These are phyloP conservation scores for Ramazzottius varieornatus DNA, from an alignment of 2,888 invertebrate genomes.

Conservation along the genomic window DNA sequence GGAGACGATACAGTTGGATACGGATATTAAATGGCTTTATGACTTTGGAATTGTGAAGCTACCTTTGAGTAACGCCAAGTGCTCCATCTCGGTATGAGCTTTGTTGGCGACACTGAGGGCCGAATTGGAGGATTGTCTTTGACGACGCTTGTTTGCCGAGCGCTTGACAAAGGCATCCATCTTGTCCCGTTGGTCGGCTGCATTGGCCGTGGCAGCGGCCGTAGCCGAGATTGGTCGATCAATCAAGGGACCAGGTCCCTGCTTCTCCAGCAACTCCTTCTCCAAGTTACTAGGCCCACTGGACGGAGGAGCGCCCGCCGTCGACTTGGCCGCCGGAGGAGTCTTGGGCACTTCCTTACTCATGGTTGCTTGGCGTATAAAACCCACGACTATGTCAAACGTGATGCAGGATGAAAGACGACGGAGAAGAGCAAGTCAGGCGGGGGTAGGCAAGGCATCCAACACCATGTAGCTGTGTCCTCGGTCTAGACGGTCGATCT, in stretches of 20 bases:
- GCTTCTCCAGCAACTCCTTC: neutral
- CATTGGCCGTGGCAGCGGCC: neutral
- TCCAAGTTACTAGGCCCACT: neutral
- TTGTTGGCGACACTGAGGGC: neutral
- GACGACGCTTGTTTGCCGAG: neutral
- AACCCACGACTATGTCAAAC: no score
- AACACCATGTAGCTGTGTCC: no score
- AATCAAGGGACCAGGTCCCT: neutral
- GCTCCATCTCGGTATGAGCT: slow-evolving; percentile 43
- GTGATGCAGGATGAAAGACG: no score
- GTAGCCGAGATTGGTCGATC: neutral
- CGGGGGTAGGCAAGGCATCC: no score
- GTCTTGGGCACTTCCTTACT: neutral
- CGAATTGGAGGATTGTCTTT: neutral
- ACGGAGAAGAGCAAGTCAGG: no score
- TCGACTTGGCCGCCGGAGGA: neutral
- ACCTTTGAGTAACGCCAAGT: slow-evolving; percentile 92
- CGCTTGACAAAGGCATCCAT: neutral
- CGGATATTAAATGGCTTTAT: no score
- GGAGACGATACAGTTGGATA: no score
- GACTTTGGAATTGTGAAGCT: no score
- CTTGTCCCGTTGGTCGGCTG: neutral
- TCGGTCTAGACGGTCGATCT: no score
- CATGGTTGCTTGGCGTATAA: no score
- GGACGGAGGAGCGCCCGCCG: neutral